Evolutionary conservation across 2,888 invertebrate genomes (phyloP).

Genomic region (Congeria kusceri): DNA sequence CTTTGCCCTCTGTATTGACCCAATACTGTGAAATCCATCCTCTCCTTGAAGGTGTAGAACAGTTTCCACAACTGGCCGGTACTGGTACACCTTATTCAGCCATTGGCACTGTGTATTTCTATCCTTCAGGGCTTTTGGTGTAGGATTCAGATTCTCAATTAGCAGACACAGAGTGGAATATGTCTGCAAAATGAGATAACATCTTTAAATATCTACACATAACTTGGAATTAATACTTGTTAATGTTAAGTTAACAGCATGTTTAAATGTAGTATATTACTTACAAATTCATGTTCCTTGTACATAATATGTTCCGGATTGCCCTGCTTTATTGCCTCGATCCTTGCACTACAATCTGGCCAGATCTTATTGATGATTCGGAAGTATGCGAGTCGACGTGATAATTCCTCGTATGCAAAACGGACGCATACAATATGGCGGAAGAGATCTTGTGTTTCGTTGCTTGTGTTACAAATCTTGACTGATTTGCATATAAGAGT

Average conservation of each 20-base stretch:
- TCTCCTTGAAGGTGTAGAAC: conserved; percentile 33
- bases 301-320: conserved; percentile 60
- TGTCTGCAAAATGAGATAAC: conserved; percentile 22
- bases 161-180: conserved; percentile 61
- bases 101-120: conserved; percentile 35
- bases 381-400: conserved; percentile 67
- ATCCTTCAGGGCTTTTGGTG: conserved; percentile 55
- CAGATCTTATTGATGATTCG: conserved; percentile 66
- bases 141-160: conserved; percentile 64
- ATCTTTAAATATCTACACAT: background rate
- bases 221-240: no score
- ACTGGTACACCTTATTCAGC: conserved; percentile 68
- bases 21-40: conserved; percentile 33
- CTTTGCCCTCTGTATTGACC: conserved; percentile 41
- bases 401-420: conserved; percentile 42
- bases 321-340: conserved; percentile 49
- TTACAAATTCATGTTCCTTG: conserved; percentile 69
- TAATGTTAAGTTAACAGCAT: no score
- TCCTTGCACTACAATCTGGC: conserved; percentile 64
- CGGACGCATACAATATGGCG: conserved; percentile 51
- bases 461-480: background rate
- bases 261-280: no score
- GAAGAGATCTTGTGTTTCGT: conserved; percentile 4
- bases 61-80: conserved; percentile 66
- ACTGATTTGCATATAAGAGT: conserved; percentile 1